Conservation (phyloP, 2,113 vertebrate genomes). For the Murina feae region DNA sequence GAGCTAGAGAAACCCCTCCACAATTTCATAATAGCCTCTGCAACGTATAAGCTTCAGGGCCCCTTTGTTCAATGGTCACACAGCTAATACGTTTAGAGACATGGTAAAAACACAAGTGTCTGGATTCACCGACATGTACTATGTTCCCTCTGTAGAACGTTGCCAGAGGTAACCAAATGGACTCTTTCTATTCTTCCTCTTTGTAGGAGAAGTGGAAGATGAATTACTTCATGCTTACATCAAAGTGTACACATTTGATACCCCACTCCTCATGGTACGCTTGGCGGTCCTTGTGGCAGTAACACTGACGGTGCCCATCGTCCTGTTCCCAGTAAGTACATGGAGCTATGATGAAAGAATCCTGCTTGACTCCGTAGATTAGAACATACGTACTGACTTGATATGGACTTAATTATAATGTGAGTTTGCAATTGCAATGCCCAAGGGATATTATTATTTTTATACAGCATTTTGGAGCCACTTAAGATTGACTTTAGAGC, state of each 20-base stretch:
- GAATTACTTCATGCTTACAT: conserved; percentile 96
- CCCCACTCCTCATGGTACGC: conserved; percentile 90
- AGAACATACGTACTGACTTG: not conserved
- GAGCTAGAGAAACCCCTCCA: not conserved
- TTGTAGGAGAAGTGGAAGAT: conserved; percentile 91
- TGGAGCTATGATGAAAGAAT: not conserved
- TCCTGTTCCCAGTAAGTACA: conserved; percentile 95
- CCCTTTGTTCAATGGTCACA: not conserved
- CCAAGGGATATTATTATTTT: not conserved
- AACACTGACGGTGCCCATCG: conserved; percentile 94
- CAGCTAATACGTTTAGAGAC: not conserved
- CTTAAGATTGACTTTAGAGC: not conserved
- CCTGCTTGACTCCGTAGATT: rapidly evolving
- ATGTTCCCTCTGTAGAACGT: not conserved
- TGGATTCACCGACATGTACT: not conserved
- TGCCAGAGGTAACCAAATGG: not conserved
- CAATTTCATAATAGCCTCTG: not conserved
- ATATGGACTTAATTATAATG: not conserved
- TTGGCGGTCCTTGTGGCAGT: conserved; percentile 96
- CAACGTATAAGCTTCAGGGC: not conserved
- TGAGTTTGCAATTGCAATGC: not conserved
- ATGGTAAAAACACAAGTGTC: not conserved
- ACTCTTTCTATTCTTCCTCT: conserved; percentile 23
- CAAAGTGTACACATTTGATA: conserved; percentile 93
- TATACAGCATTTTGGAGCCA: not conserved